These are phyloP conservation scores for Cataglyphis hispanica DNA, from an alignment of 1,140 invertebrate genomes.

Conservation along the genomic window DNA sequence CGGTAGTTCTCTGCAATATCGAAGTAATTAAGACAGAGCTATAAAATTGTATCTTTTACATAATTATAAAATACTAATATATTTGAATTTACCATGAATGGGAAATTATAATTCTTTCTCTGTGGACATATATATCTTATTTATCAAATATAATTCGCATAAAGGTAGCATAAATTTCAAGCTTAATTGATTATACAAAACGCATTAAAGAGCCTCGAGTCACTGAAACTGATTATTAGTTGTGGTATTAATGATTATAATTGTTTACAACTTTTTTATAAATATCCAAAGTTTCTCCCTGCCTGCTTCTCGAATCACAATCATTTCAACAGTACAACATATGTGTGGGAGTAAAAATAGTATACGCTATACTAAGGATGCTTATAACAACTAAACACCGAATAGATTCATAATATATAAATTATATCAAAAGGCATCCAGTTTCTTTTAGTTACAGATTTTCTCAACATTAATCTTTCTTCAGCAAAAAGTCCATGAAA, in stretches of 20 bases:
- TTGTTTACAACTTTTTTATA: background rate
- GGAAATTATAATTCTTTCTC: background rate
- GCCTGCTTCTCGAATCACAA: background rate
- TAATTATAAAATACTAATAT: background rate
- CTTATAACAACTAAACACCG: background rate
- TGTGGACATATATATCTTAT: conserved; percentile 16
- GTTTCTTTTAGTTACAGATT: conserved; percentile 54
- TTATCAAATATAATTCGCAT: conserved; percentile 2
- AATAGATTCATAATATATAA: conserved; percentile 26
- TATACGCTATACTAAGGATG: background rate
- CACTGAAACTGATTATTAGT: background rate
- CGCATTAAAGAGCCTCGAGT: background rate
- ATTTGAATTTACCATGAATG: background rate
- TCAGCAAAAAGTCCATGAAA: background rate
- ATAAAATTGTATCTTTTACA: background rate
- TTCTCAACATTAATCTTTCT: conserved; percentile 5
- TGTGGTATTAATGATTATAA: background rate
- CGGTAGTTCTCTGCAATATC: background rate
- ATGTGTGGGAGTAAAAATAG: background rate
- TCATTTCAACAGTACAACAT: background rate
- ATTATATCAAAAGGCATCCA: conserved; percentile 25
- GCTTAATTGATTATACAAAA: conserved; percentile 27
- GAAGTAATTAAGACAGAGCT: background rate
- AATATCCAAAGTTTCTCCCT: conserved; percentile 1
- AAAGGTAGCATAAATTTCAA: conserved; percentile 4